Evolutionary conservation across 2,113 vertebrate species (phyloP).

Genomic region (Loxodonta africana): DNA sequence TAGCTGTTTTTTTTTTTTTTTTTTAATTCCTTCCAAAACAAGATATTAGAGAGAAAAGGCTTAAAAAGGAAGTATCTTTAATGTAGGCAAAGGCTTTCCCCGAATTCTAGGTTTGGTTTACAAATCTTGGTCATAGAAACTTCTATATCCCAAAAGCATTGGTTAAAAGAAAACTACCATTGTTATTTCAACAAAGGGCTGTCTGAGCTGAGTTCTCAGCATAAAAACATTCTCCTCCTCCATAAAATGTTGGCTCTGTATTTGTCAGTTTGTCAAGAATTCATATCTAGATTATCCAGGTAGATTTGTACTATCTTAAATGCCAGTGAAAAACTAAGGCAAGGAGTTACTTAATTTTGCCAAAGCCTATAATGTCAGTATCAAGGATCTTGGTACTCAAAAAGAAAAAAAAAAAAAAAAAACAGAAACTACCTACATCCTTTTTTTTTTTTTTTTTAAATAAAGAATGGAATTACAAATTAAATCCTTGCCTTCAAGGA

Average conservation of each 20-base stretch:
- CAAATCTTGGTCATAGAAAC: background rate
- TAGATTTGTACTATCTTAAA: background rate
- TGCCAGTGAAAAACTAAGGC: background rate
- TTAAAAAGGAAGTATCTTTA: background rate
- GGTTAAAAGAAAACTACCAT: background rate
- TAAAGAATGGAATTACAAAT: slow-evolving; percentile 44
- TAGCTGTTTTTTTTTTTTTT: background rate
- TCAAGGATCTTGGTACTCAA: background rate
- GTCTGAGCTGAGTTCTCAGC: background rate
- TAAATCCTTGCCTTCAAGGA: slow-evolving; percentile 30
- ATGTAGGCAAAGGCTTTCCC: background rate
- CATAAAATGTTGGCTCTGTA: background rate
- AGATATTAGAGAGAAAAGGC: background rate
- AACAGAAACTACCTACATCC: too few species aligned
- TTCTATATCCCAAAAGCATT: background rate
- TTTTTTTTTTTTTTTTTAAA: background rate
- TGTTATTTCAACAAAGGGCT: background rate
- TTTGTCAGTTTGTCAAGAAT: background rate
- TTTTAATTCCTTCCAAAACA: background rate
- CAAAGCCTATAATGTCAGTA: background rate
- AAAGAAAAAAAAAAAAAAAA: background rate
- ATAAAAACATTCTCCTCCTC: background rate
- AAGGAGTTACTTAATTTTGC: background rate
- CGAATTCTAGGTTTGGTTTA: background rate
- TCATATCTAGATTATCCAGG: background rate